Evolutionary conservation across 2,113 vertebrate genomes (phyloP).

Genomic region (Festucalex cinctus): DNA sequence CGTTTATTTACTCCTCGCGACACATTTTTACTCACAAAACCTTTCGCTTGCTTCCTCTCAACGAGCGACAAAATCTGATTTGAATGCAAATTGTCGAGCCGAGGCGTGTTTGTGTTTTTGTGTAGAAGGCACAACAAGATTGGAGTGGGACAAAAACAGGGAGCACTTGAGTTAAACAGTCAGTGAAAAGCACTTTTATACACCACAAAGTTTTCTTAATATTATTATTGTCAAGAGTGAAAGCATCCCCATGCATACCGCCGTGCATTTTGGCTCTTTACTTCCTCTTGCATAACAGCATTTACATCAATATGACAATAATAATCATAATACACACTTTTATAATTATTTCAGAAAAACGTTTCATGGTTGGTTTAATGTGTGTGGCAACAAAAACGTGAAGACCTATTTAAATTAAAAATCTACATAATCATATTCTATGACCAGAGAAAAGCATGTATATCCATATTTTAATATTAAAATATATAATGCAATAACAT

Average conservation of each 20-base stretch:
- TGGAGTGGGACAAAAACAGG: slow-evolving; percentile 1
- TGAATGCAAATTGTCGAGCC: slow-evolving; percentile 54
- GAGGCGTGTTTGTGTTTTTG: not conserved
- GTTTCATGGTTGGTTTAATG: no score
- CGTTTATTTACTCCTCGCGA: slow-evolving; percentile 56
- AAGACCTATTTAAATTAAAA: no score
- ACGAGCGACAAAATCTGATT: slow-evolving; percentile 36
- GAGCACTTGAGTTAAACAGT: slow-evolving; percentile 38
- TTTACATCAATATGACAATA: no score
- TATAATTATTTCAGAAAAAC: no score
- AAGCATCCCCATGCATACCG: no score
- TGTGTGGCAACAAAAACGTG: no score
- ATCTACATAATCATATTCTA: no score
- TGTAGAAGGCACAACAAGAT: slow-evolving; percentile 1
- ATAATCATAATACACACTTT: no score
- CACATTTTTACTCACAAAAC: not conserved
- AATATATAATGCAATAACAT: no score
- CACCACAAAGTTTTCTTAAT: not conserved
- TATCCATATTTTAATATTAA: no score
- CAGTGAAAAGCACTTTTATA: slow-evolving; percentile 40
- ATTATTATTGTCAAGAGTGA: not conserved
- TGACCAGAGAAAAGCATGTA: no score
- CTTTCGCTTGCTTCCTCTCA: not conserved
- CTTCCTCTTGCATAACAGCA: no score
- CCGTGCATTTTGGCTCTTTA: not conserved